Percentiles rank a stretch among this genome's conserved stretches.
These are phyloP conservation scores for Notothenia coriiceps DNA, from an alignment of 2,113 vertebrate genomes.

Conservation along the genomic window DNA sequence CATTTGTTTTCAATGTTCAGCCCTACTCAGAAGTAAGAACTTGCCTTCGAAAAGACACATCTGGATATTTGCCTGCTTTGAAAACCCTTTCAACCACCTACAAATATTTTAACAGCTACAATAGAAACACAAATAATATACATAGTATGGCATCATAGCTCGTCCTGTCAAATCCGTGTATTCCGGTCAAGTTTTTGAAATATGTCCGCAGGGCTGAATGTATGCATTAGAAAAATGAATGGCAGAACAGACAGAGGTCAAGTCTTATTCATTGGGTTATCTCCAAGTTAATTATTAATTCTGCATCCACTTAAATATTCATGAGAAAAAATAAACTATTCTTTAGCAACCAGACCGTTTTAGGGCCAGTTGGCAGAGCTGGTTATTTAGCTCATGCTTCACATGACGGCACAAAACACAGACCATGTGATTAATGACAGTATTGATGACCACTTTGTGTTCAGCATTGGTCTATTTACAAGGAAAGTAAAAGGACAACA, in stretches of 20 bases:
- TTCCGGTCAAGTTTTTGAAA: background rate
- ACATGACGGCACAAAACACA: slow-evolving; percentile 3
- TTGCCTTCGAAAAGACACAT: background rate
- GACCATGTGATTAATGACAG: background rate
- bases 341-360: background rate
- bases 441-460: background rate
- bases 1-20: too few relatives aligned
- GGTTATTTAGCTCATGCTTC: slow-evolving; percentile 8
- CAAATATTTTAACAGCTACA: background rate
- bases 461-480: background rate
- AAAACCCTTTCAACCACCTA: too few relatives aligned
- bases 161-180: too few relatives aligned
- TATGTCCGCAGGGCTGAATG: background rate
- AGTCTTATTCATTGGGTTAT: background rate
- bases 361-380: background rate
- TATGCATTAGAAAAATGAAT: background rate
- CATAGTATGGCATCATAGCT: background rate
- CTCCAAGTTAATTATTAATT: slow-evolving; percentile 19
- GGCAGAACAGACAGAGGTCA: background rate
- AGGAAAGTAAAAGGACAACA: slow-evolving; percentile 16
- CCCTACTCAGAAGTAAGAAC: too few relatives aligned
- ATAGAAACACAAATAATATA: background rate
- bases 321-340: slow-evolving; percentile 20
- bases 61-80: background rate
- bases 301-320: slow-evolving; percentile 13